Evolutionary conservation across 2,113 vertebrate species (phyloP).

Genomic region (Sylvietta virens): DNA sequence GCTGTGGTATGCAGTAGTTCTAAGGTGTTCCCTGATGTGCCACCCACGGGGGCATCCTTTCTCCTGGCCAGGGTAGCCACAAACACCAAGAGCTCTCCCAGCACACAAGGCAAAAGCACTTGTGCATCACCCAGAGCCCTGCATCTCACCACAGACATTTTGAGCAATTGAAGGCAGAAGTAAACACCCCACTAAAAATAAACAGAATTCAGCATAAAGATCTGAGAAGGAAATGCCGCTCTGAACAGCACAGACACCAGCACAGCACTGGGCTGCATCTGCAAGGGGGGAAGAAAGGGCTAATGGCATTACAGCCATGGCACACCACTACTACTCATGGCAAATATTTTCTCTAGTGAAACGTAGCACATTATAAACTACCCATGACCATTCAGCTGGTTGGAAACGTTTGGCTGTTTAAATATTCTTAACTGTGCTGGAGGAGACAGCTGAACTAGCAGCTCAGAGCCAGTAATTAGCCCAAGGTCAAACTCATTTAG

Average conservation of each 20-base stretch:
- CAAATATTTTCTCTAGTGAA: background rate
- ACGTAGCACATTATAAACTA: background rate
- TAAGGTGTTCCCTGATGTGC: accelerated
- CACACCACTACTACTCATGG: background rate
- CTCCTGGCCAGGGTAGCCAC: accelerated
- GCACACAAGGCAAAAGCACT: background rate
- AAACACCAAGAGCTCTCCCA: background rate
- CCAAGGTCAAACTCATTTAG: background rate
- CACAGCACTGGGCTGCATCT: accelerated
- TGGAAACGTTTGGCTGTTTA: background rate
- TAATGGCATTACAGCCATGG: background rate
- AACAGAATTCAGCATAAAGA: background rate
- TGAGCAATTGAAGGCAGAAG: background rate
- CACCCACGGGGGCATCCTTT: accelerated
- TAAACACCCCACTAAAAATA: background rate
- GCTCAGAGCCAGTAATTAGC: background rate
- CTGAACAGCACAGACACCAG: background rate
- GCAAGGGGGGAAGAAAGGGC: background rate
- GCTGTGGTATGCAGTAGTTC: background rate
- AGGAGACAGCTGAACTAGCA: background rate
- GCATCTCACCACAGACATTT: background rate
- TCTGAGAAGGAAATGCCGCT: background rate
- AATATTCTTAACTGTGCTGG: background rate
- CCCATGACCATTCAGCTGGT: background rate
- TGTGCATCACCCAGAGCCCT: background rate